Evolutionary conservation across 2,797 vertebrate species (phyloP).

Genomic region (Typhlichthys eigenmanni): DNA sequence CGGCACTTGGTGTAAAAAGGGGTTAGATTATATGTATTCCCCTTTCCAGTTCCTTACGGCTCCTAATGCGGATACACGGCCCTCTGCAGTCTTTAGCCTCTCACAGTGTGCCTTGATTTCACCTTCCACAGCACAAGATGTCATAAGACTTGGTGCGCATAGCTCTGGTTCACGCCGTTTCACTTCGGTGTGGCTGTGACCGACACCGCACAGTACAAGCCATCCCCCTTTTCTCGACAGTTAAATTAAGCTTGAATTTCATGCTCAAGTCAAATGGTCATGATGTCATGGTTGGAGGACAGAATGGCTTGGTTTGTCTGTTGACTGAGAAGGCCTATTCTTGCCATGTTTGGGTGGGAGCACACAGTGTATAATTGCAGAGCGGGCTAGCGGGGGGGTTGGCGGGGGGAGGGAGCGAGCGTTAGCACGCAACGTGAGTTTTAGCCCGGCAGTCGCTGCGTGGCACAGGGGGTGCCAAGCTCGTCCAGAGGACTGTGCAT

Average conservation of each 20-base stretch:
- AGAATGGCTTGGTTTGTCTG: slow-evolving; percentile 79
- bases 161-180: slow-evolving; percentile 51
- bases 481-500: slow-evolving; percentile 73
- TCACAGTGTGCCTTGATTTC: no score
- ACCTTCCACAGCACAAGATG: no score
- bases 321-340: slow-evolving; percentile 81
- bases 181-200: slow-evolving; percentile 56
- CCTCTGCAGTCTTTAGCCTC: no score
- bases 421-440: slow-evolving; percentile 80
- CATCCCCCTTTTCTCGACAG: slow-evolving; percentile 55
- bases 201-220: slow-evolving; percentile 36
- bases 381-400: slow-evolving; percentile 73
- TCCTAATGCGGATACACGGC: no score
- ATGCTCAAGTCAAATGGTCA: slow-evolving; percentile 77
- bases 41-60: no score
- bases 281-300: slow-evolving; percentile 80
- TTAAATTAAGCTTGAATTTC: slow-evolving; percentile 78
- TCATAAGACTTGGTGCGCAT: no score
- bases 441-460: slow-evolving; percentile 60
- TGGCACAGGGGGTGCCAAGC: slow-evolving; percentile 65
- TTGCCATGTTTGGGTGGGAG: slow-evolving; percentile 80
- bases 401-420: slow-evolving; percentile 71
- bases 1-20: no score
- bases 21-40: no score
- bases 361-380: slow-evolving; percentile 78